A percentile compares a stretch with the other conserved stretches of the same genome.
phyloP scores from a whole-genome alignment of 2,797 vertebrate genomes.

The Cryptoprocta ferox region DNA sequence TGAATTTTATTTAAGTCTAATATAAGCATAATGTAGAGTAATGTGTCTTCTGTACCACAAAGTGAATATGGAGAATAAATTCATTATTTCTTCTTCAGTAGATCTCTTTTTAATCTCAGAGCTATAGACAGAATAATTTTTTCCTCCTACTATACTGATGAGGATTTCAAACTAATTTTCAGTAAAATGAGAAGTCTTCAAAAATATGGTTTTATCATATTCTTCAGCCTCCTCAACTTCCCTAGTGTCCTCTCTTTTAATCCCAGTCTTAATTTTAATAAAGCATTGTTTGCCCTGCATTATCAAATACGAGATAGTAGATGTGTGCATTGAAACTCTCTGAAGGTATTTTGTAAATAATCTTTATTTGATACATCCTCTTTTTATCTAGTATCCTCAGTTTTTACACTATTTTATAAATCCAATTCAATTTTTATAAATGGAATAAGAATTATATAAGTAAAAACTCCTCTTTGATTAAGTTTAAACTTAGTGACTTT shows the following conservation, averaged over 20 bases:
- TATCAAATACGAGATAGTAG: not conserved
- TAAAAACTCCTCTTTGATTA: not conserved
- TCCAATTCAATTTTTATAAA: not conserved
- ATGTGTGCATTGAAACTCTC: not conserved
- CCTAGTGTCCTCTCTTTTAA: constrained; percentile 25
- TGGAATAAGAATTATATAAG: not conserved
- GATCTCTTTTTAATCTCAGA: constrained; percentile 83
- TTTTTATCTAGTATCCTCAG: not conserved
- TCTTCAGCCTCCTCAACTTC: constrained; percentile 49
- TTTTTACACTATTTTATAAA: not conserved
- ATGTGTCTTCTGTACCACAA: constrained; percentile 81
- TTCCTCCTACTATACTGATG: constrained; percentile 81
- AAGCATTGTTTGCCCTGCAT: not conserved
- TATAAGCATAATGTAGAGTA: constrained; percentile 83
- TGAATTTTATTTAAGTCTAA: constrained; percentile 86
- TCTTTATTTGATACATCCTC: not conserved
- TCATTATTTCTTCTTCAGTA: constrained; percentile 82
- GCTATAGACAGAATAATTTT: constrained; percentile 80
- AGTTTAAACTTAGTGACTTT: not conserved
- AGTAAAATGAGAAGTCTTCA: constrained; percentile 78
- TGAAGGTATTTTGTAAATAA: not conserved
- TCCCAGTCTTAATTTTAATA: constrained; percentile 41
- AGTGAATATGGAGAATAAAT: constrained; percentile 83
- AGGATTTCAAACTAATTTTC: constrained; percentile 84
- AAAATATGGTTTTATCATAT: constrained; percentile 72